These are phyloP conservation scores for Petrolisthes cinctipes DNA, from an alignment of 2,888 invertebrate genomes.

Conservation along the genomic window DNA sequence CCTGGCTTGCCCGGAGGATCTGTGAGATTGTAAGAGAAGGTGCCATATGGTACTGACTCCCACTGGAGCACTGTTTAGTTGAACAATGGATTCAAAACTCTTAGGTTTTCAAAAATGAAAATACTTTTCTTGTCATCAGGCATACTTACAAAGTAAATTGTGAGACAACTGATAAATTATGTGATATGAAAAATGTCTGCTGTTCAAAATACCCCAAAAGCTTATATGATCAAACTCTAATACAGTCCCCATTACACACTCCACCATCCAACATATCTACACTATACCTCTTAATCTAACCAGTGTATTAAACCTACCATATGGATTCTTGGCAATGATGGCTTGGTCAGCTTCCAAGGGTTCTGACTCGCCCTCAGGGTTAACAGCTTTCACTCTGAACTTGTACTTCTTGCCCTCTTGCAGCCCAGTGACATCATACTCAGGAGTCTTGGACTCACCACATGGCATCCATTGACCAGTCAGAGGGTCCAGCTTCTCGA, in stretches of 20 bases:
- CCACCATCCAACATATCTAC: too few species aligned
- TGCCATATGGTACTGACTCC: background rate
- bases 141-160: background rate
- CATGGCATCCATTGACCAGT: constrained; percentile 90
- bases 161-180: background rate
- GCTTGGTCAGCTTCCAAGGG: constrained; percentile 93
- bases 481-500: constrained; percentile 74
- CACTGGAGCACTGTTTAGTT: background rate
- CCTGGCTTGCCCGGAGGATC: constrained; percentile 94
- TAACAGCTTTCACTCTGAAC: constrained; percentile 97
- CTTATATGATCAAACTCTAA: too few species aligned
- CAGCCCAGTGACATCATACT: constrained; percentile 81
- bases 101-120: background rate
- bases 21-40: constrained; percentile 68
- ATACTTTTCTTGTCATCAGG: background rate
- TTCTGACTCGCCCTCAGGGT: constrained; percentile 98
- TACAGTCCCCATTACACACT: too few species aligned
- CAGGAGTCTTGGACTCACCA: constrained; percentile 86
- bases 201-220: too few species aligned
- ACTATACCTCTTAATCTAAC: too few species aligned
- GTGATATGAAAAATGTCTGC: too few species aligned
- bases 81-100: too few species aligned
- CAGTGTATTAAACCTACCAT: constrained; percentile 75
- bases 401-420: constrained; percentile 97
- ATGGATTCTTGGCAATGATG: constrained; percentile 98